Evolutionary conservation across 1,140 invertebrate genomes (phyloP).

Genomic region (Bombus picipes): DNA sequence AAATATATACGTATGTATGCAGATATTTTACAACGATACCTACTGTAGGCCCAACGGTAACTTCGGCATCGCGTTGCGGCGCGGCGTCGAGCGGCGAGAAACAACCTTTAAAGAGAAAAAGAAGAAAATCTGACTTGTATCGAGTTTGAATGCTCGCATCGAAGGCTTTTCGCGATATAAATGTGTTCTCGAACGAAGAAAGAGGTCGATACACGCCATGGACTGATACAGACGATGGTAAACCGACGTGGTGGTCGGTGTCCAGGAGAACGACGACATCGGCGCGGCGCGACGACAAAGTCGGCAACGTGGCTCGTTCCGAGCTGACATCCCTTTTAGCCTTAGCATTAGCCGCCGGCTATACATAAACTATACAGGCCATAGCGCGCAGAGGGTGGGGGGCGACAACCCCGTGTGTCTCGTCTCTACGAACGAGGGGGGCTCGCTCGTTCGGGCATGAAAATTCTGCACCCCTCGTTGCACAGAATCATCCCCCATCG

Average conservation of each 20-base stretch:
- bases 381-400: conserved; percentile 19
- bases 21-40: too few relatives aligned
- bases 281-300: conserved; percentile 8
- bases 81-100: too few relatives aligned
- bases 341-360: conserved; percentile 66
- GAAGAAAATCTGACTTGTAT: too few relatives aligned
- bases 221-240: not conserved
- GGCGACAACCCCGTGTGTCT: conserved; percentile 62
- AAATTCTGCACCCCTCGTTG: conserved; percentile 73
- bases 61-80: too few relatives aligned
- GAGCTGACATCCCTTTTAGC: conserved; percentile 62
- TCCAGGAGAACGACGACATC: not conserved
- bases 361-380: conserved; percentile 62
- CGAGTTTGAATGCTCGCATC: too few relatives aligned
- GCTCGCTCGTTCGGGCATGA: conserved; percentile 67
- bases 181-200: too few relatives aligned
- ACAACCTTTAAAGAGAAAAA: too few relatives aligned
- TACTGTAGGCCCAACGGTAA: too few relatives aligned
- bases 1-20: too few relatives aligned
- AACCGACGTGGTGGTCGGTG: not conserved
- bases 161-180: too few relatives aligned
- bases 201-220: not conserved
- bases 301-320: conserved; percentile 37
- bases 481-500: conserved; percentile 68
- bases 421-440: conserved; percentile 58